Base-by-base conservation (phyloP, 53 echinoderm and acorn worm genomes). In the Hippasteria phrygiana region DNA sequence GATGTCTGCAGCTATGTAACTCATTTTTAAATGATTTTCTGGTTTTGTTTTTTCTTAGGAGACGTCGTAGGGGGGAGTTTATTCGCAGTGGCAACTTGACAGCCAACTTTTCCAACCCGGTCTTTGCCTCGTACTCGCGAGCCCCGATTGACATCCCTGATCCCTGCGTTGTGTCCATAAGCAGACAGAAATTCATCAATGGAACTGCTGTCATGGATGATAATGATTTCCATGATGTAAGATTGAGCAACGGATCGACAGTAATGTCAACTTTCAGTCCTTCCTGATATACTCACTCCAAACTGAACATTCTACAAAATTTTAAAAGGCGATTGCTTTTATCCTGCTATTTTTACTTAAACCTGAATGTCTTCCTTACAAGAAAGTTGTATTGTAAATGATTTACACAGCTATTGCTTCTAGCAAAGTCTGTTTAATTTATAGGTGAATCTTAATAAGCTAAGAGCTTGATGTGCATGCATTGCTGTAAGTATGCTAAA, bases 71-170 rank as follows among this genome's bases (percentile, higher is more conserved):
- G 51, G 85, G 85, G 12, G 85, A 85, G 39, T 85, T 85, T 38
- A 85, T 85, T 35, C 85, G 85, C 17, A 53, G 71, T 71, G 85
- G 85, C 12, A 85, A 85, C 71, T 53, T 85, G 53, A 69, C 85
- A 20, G 46, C 85, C n/a, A 85, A 69, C 51, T 85, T 85, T n/a
- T 48, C 70, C 22, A 85, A 85, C 55, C 85, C 85, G 11, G 85
- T 85, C 37, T 85, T 71, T 35, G 85, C 85, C 0, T 29, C 45
- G 17, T 71, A 85, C 54, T 18, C 70, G n/a, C 71, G 71, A 1
- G 85, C 85, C 34, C 85, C 51, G 1, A 69, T 35, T 3, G 71
- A 69, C 3, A 71, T 71, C 40, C 36, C 27, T 18, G 65, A 69
- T 5, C 62, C 56, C 1, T 65, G 67, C 71, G 70, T 71, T 16